Evolutionary conservation across 35 echinoderm and acorn worm species (phyloP).

Genomic region (Eucidaris tribuloides): DNA sequence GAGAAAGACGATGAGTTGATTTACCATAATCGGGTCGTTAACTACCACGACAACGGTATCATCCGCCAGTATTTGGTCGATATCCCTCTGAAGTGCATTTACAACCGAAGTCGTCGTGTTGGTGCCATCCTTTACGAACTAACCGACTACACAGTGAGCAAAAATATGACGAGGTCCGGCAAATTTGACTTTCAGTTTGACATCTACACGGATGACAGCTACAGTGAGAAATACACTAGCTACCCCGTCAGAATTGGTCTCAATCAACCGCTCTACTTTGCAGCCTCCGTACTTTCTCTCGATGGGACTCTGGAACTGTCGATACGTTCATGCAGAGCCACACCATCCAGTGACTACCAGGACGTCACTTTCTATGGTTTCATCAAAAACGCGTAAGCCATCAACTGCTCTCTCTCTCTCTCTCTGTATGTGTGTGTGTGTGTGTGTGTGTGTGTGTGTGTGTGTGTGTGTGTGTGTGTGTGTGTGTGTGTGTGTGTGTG

Average conservation of each 20-base stretch:
- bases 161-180: background rate
- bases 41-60: background rate
- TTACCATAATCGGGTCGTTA: background rate
- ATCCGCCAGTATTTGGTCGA: background rate
- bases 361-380: slow-evolving; percentile 4
- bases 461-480: too few relatives aligned
- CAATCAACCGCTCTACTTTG: background rate
- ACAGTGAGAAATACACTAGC: too few relatives aligned
- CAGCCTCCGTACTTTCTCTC: background rate
- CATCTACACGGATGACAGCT: background rate
- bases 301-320: background rate
- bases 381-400: slow-evolving; percentile 13
- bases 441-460: too few relatives aligned
- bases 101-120: slow-evolving; percentile 14
- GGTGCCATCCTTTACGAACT: background rate
- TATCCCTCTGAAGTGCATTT: background rate
- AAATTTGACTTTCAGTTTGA: background rate
- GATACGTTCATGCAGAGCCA: slow-evolving; percentile 1
- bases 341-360: background rate
- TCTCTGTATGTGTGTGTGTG: too few relatives aligned
- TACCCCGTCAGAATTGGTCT: background rate
- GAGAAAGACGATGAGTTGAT: background rate
- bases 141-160: slow-evolving; percentile 5
- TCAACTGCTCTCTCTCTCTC: too few relatives aligned
- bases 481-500: too few relatives aligned